Conservation (phyloP, 2,888 invertebrate species). For the Anthophora plumipes region DNA sequence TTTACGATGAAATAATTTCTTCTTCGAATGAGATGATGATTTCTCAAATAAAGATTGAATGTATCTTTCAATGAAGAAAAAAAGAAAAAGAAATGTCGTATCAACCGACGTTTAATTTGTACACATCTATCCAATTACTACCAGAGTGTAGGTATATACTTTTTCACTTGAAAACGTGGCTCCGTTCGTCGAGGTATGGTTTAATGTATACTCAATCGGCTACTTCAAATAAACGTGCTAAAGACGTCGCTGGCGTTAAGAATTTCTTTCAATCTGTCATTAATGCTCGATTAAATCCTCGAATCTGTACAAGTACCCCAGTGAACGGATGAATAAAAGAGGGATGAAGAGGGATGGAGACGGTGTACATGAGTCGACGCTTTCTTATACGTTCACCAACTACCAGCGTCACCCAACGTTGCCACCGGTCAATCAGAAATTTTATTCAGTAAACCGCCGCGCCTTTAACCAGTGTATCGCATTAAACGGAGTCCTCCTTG, state of each 20-base stretch:
- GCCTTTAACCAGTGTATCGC: slow-evolving; percentile 81
- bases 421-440: slow-evolving; percentile 82
- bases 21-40: no score
- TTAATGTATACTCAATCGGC: slow-evolving; percentile 7
- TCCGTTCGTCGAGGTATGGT: not conserved
- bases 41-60: not conserved
- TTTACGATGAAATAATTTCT: no score
- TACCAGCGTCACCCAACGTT: slow-evolving; percentile 75
- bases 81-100: not conserved
- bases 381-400: slow-evolving; percentile 74
- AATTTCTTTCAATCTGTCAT: slow-evolving; percentile 56
- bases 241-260: slow-evolving; percentile 47
- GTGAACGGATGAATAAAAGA: slow-evolving; percentile 19
- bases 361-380: slow-evolving; percentile 73
- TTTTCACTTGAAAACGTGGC: not conserved
- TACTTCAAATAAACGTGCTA: slow-evolving; percentile 18
- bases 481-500: slow-evolving; percentile 79
- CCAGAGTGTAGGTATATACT: no score
- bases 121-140: slow-evolving; percentile 28
- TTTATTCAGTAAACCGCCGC: slow-evolving; percentile 81
- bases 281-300: slow-evolving; percentile 53
- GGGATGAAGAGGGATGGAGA: slow-evolving; percentile 15
- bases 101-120: not conserved
- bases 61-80: not conserved
- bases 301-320: slow-evolving; percentile 45